Evolutionary conservation across 2,888 invertebrate genomes (phyloP).

Genomic region (Spicauda simplicius): DNA sequence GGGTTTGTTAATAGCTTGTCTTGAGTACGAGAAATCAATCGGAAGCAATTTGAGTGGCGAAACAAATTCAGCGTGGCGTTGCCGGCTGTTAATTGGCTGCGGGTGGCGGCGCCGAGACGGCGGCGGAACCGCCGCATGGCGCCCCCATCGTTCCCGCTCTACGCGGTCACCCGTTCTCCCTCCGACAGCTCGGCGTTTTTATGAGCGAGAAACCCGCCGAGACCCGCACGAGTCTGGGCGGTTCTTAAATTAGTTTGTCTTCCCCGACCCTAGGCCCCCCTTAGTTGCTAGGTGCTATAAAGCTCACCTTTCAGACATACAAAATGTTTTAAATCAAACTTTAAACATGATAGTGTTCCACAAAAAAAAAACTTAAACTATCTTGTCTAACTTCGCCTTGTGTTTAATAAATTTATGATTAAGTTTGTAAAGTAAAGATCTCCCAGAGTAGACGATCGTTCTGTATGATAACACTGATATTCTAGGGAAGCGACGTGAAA

Average conservation of each 20-base stretch:
- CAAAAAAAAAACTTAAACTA: background rate
- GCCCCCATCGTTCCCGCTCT: conserved; percentile 66
- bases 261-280: conserved; percentile 53
- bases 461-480: conserved; percentile 4
- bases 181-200: conserved; percentile 73
- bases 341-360: background rate
- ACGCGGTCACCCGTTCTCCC: conserved; percentile 67
- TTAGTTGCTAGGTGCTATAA: conserved; percentile 58
- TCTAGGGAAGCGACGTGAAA: conserved; percentile 50
- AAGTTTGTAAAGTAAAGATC: background rate
- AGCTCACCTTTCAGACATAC: conserved; percentile 24
- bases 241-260: conserved; percentile 76
- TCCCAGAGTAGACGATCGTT: background rate
- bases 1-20: conserved; percentile 54
- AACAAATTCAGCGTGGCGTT: conserved; percentile 80
- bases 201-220: conserved; percentile 74
- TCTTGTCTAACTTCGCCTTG: background rate
- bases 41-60: conserved; percentile 79
- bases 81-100: conserved; percentile 83
- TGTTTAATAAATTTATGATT: background rate
- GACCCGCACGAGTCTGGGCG: conserved; percentile 70
- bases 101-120: conserved; percentile 85
- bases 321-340: background rate
- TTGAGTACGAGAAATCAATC: conserved; percentile 77
- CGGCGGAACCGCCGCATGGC: conserved; percentile 83